Base-by-base conservation (phyloP, 2,797 vertebrate genomes). In the Nannoperca obscura region DNA sequence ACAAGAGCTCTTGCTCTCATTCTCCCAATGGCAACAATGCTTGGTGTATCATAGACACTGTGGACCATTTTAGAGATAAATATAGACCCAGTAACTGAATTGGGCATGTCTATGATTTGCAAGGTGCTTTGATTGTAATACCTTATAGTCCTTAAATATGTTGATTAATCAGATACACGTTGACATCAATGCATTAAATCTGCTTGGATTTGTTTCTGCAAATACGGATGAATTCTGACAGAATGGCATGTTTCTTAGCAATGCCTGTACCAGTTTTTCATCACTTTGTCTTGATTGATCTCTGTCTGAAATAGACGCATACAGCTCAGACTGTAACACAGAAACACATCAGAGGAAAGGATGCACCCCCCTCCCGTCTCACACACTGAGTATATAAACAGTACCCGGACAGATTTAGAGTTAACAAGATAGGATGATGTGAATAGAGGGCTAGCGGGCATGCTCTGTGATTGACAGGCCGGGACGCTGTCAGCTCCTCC, bases 401-500 rank as follows among this genome's bases (percentile, higher is more conserved):
- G 82, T 69, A 83, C 78, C 82, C 84, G 74, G 78, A 80, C 78
- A 87, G 86, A 89, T 90, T 92, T 86, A 76, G 89, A 87, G 81
- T 91, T 91, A 94, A 94, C 91, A 91, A 94, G 90, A 90, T 84
- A 60, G 86, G 85, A 91, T 91, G 91, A 92, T 93, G 91, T 91
- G 92, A 88, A 88, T 78, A 82, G 88, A 85, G 89, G 88, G 79
- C 88, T 88, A 80, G 84, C 90, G 88, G 86, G 92, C 87, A 83
- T 81, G 88, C 83, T 86, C 77, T 4, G 82, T 97, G 97, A 98
- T 96, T 97, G 97, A 97, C 96, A 96, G 96, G 95, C 94, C 94
- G 91, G 94, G 95, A 95, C 93, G 94, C 96, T 97, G 97, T 98
- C 97, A 96, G 95, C 95, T 95, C 85, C 19, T 96, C 94, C 96